Percentiles rank a stretch among this genome's conserved stretches.
Evolutionary conservation across 2,888 invertebrate species (phyloP).

Genomic region (Caenorhabditis sp.): DNA sequence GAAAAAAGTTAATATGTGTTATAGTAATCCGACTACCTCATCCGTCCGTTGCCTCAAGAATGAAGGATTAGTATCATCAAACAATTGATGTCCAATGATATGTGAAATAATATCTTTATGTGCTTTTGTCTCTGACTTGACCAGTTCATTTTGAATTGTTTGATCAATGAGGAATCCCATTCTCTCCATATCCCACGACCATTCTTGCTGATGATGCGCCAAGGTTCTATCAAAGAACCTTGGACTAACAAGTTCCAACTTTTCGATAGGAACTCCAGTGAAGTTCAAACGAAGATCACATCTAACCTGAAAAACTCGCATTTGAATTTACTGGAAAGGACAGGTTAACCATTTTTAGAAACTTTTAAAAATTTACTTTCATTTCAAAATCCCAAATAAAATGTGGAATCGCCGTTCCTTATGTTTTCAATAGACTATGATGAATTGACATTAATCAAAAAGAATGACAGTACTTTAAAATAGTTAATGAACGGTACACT

Average conservation of each 20-base stretch:
- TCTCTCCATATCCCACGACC: slow-evolving; percentile 80
- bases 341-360: no score
- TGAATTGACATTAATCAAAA: no score
- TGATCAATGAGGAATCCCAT: slow-evolving; percentile 78
- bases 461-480: no score
- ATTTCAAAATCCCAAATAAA: no score
- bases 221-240: slow-evolving; percentile 60
- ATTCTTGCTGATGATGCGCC: slow-evolving; percentile 71
- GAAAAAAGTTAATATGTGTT: no score
- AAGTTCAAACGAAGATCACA: slow-evolving; percentile 58
- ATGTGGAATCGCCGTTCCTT: no score
- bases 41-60: slow-evolving; percentile 51
- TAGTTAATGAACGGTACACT: no score
- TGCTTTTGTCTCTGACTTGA: slow-evolving; percentile 77
- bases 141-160: slow-evolving; percentile 62
- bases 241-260: slow-evolving; percentile 49
- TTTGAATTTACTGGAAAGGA: no score
- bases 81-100: slow-evolving; percentile 83
- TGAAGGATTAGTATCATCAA: slow-evolving; percentile 76
- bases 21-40: slow-evolving; percentile 19
- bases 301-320: slow-evolving; percentile 38
- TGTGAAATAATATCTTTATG: slow-evolving; percentile 82
- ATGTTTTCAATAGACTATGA: no score
- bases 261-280: slow-evolving; percentile 61
- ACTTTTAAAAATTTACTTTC: no score